Evolutionary conservation across 64 coral and sea anemone genomes (phyloP).

Genomic region (Orbicella faveolata): DNA sequence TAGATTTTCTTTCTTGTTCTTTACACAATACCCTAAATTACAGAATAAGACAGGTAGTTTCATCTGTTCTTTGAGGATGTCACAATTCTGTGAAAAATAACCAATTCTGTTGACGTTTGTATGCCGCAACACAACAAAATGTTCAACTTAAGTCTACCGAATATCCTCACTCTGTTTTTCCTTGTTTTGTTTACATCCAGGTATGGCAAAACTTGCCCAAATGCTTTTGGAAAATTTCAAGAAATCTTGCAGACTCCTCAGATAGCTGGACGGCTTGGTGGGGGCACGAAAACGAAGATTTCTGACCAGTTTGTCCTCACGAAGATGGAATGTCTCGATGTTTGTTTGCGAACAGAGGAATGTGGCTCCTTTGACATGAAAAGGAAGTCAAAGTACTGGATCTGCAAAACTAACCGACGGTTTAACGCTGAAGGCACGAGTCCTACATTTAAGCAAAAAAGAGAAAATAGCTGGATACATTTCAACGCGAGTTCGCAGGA

Average conservation of each 20-base stretch:
- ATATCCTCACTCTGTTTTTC: neutral
- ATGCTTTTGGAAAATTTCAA: neutral
- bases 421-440: neutral
- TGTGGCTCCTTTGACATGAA: neutral
- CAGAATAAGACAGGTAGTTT: no score
- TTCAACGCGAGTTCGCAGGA: neutral
- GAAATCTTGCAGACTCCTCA: neutral
- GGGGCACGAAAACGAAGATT: neutral
- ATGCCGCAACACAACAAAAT: neutral
- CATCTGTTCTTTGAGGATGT: no score
- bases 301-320: neutral
- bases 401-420: neutral
- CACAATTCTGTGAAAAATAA: no score
- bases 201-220: neutral
- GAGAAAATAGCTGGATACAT: neutral
- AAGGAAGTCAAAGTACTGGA: neutral
- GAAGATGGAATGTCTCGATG: neutral
- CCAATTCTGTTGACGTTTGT: neutral
- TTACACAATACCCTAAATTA: no score
- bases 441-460: no score
- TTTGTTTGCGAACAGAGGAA: neutral
- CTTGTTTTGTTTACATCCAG: neutral
- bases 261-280: neutral
- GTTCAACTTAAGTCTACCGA: neutral
- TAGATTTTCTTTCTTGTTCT: no score